phyloP scores from a whole-genome alignment of 2,888 invertebrate species.

The Athrips mouffetella region DNA sequence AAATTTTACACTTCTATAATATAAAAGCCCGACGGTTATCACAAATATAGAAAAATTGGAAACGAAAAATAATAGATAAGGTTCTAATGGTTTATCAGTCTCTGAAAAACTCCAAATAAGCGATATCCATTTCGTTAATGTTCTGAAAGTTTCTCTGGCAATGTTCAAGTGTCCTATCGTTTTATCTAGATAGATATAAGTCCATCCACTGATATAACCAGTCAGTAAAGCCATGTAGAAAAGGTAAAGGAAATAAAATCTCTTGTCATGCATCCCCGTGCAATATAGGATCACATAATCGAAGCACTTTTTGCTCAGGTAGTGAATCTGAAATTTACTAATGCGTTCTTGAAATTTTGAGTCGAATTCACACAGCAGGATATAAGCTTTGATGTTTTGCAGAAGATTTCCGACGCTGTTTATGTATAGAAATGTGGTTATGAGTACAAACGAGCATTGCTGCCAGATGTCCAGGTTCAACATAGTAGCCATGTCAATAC shows the following conservation, averaged over 20 bases:
- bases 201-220: background rate
- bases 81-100: background rate
- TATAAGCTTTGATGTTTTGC: constrained; percentile 1
- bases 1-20: background rate
- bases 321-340: background rate
- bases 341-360: background rate
- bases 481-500: background rate
- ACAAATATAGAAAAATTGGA: background rate
- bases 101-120: background rate
- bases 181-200: background rate
- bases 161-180: background rate
- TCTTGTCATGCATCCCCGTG: background rate
- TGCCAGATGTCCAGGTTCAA: background rate
- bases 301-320: background rate
- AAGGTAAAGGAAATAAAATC: background rate
- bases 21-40: background rate
- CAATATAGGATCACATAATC: background rate
- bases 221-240: background rate
- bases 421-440: background rate
- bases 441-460: background rate
- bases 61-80: background rate
- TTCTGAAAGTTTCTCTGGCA: background rate
- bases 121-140: background rate
- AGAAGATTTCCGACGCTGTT: background rate
- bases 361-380: background rate